Base-by-base conservation (phyloP, 2,888 invertebrate species). In the Stenodema calcarata region DNA sequence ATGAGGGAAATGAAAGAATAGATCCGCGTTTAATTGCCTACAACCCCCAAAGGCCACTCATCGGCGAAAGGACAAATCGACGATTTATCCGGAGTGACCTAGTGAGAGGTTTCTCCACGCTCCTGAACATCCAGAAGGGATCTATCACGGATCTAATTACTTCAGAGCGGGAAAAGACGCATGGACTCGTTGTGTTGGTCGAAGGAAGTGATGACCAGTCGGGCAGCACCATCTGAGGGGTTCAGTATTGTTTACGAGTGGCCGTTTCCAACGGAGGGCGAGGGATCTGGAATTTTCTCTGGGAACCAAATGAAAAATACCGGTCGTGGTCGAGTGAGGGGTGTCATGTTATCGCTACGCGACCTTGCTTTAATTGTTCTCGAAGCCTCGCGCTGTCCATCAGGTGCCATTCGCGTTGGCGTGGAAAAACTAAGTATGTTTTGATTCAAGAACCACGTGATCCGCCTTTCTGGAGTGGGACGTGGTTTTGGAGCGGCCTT, bases 61-160 rank as follows among this genome's bases (percentile, higher is more conserved):
- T 35, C 35, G 35, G 35, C 7, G 18, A 73, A 73, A 73, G 35
- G 73, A 73, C 73, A 73, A 73, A 73, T 41, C 73, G 73, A 73
- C 73, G 73, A 73, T 73, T 73, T 73, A 73, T 73, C 73, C 73
- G 30, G 9, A 28, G 73, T 73, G 73, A 73, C 73, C 73, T 28
- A 73, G 41, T n/a, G 73, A 41, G n/a, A n/a, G n/a, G 73, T 73
- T 73, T 73, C 35, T 35, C 73, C 14, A 4, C 11, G 3, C 18
- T 11, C 18, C 18, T 54, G 11, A 54, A 30, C 41, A 23, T 62
- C 62, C 62, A 16, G 35, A 30, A 35, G 35, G 73, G 28, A 73
- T 73, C 73, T 73, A 73, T 73, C 73, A 35, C 35, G 73, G 73
- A 73, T 73, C 73, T 35, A 73, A 73, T 73, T 73, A 73, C 73